Percentiles rank a stretch among this genome's conserved stretches.
phyloP scores from a whole-genome alignment of 2,797 vertebrate species.

The Catostomus latipinnis region DNA sequence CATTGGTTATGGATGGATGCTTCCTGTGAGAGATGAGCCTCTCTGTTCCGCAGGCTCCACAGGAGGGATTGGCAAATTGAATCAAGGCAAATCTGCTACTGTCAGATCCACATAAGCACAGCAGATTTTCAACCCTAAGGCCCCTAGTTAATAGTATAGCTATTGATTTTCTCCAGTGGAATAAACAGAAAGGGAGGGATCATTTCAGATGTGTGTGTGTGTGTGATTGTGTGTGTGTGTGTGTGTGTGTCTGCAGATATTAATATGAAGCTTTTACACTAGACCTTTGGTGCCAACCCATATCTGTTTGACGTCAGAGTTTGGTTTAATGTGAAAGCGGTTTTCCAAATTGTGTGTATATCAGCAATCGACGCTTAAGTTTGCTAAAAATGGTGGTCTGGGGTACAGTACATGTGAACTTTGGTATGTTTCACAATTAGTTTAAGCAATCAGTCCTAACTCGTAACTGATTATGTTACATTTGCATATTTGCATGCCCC shows the following conservation, averaged over 20 bases:
- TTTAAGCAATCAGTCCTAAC: no score
- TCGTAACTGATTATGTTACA: no score
- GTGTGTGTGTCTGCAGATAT: not conserved
- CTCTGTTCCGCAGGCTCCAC: slow-evolving; percentile 38
- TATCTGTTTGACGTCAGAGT: no score
- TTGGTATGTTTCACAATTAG: no score
- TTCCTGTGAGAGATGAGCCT: slow-evolving; percentile 38
- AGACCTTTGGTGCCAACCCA: no score
- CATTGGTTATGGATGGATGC: slow-evolving; percentile 42
- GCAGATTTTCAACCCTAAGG: slow-evolving; percentile 46
- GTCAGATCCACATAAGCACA: slow-evolving; percentile 46
- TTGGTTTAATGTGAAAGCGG: no score
- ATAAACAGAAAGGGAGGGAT: slow-evolving; percentile 42
- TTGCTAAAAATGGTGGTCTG: no score
- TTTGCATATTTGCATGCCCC: no score
- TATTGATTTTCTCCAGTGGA: slow-evolving; percentile 42
- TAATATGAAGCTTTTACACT: no score
- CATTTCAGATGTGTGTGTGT: not conserved
- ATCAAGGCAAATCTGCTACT: slow-evolving; percentile 49
- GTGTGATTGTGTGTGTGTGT: not conserved
- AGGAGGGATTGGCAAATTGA: slow-evolving; percentile 40
- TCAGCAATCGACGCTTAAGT: no score
- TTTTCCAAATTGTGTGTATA: no score
- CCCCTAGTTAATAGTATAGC: slow-evolving; percentile 46
- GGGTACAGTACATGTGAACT: no score